Evolutionary conservation across 2,797 vertebrate species (phyloP), one percentile per base, ranked within the genome.

Genomic region (Rhynchonycteris naso): DNA sequence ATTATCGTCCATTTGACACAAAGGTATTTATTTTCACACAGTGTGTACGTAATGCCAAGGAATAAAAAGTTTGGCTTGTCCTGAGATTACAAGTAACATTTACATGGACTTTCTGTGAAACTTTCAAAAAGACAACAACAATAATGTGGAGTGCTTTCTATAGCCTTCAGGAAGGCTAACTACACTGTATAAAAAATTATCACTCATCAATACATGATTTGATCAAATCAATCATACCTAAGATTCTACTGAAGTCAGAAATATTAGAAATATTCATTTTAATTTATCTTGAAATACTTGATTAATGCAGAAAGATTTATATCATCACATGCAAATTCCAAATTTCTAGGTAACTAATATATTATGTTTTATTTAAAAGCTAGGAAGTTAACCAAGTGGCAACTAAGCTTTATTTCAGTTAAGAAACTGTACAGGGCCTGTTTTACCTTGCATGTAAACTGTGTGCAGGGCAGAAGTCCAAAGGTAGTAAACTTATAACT

Each of bases 401-500:
- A 90, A 58, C 1, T 81, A 63, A 94, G 38, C 4, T 78, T 92
- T 68, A 50, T 69, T 88, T 95, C 79, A 84, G 72, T 52, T 72
- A 95, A 83, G 84, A 58, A 68, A 68, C 52, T 30, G 18, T 19
- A 63, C 54, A 50, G 59, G 84, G n/a, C 66, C 61, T 69, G 35
- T 47, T 91, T 86, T 69, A 58, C 28, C 43, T 68, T 47, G 16
- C 47, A 82, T 2, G 63, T n/a, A 83, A 87, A 76, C 71, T 65
- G 52, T 0, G 0, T 54, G 33, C 1, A 3, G 43, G 75, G 28
- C 81, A 92, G 81, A 95, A 94, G 91, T 95, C 80, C 96, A 95
- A 96, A 97, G 94, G 79, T 83, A 33, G 72, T 33, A 76, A 61
- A n/a, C 11, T 79, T 82, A 63, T 61, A 85, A 88, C 92, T 65